Percentiles rank a stretch among this genome's conserved stretches.
Evolutionary conservation across 2,888 invertebrate genomes (phyloP).

Genomic region (Branchellion lobata): DNA sequence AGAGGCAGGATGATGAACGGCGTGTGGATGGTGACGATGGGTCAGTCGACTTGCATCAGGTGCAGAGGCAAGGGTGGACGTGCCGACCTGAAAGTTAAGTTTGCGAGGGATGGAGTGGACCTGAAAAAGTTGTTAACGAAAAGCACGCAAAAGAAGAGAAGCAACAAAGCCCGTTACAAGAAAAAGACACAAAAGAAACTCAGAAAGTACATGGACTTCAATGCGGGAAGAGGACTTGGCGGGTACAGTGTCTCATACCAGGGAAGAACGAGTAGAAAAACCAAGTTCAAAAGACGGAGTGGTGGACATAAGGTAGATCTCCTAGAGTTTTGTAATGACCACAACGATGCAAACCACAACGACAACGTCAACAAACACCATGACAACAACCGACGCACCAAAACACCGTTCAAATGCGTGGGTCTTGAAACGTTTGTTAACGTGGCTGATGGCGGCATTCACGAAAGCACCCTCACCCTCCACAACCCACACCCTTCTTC

Average conservation of each 20-base stretch:
- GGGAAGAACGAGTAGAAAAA: neutral
- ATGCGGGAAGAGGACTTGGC: neutral
- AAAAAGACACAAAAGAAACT: too few relatives aligned
- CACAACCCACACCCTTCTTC: constrained; percentile 20
- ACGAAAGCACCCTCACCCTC: constrained; percentile 49
- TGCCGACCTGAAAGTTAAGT: neutral
- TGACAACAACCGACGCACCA: too few relatives aligned
- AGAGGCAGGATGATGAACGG: neutral
- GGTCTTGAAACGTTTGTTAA: constrained; percentile 47
- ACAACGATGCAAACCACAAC: too few relatives aligned
- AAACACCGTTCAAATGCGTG: neutral
- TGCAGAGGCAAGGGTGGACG: neutral
- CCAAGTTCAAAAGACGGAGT: neutral
- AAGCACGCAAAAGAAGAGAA: neutral
- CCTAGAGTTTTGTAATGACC: neutral
- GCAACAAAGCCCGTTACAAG: neutral
- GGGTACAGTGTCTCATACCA: neutral
- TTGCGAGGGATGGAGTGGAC: constrained; percentile 8
- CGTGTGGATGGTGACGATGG: constrained; percentile 1
- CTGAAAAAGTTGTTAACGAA: neutral
- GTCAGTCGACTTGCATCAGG: constrained; percentile 5
- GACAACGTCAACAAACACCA: too few relatives aligned
- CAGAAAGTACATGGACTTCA: too few relatives aligned
- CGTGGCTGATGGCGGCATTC: constrained; percentile 48
- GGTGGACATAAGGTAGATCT: neutral